Conservation (phyloP, 2,797 vertebrate genomes). For the Neomorphus geoffroyi region DNA sequence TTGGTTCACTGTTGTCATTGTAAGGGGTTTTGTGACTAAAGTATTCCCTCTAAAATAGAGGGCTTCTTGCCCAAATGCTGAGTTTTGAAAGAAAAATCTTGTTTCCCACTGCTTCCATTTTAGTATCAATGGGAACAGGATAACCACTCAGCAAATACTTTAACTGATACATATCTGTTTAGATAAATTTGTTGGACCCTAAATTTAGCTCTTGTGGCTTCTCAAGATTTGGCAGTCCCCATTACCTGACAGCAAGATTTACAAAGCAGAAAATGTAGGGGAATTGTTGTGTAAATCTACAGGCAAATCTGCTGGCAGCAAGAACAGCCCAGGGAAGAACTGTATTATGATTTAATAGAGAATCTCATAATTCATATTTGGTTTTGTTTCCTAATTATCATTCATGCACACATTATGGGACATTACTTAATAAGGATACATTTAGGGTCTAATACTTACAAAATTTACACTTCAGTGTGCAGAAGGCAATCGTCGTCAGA, state of each 20-base stretch:
- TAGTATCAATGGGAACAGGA: background rate
- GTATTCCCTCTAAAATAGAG: background rate
- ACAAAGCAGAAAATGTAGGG: background rate
- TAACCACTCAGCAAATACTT: background rate
- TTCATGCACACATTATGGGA: background rate
- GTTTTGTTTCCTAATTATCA: slow-evolving; percentile 17
- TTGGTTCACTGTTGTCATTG: background rate
- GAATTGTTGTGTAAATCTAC: background rate
- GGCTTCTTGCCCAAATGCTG: background rate
- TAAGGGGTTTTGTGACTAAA: background rate
- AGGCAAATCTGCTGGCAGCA: background rate
- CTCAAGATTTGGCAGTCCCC: background rate
- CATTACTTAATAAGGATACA: background rate
- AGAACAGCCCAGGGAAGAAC: background rate
- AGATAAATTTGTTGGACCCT: background rate
- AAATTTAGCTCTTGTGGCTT: background rate
- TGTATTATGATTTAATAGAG: background rate
- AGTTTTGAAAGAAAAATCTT: background rate
- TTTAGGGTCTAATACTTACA: background rate
- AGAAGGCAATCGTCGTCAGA: background rate
- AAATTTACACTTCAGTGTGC: background rate
- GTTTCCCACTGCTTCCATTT: background rate
- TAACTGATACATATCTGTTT: background rate
- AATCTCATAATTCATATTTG: background rate
- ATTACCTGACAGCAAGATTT: background rate